A percentile compares a stretch with the other conserved stretches of the same genome.
Conservation (phyloP, 2,888 invertebrate genomes). For the Archips crataeganus region DNA sequence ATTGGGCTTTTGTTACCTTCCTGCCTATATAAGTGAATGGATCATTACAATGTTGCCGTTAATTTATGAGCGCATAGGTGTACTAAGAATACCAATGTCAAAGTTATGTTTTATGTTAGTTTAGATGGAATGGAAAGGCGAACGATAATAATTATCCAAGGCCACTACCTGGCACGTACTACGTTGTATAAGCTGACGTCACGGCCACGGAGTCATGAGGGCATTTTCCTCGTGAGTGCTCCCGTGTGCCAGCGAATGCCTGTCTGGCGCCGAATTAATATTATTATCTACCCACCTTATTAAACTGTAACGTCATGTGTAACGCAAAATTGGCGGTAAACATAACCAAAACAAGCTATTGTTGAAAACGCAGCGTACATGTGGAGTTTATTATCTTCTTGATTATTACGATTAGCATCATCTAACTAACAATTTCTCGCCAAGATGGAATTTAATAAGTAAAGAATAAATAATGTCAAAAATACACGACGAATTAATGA, state of each 20-base stretch:
- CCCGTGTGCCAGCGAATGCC: slow-evolving; percentile 10
- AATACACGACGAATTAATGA: neutral
- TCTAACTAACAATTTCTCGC: neutral
- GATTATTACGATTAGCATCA: slow-evolving; percentile 6
- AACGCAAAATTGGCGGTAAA: slow-evolving; percentile 1
- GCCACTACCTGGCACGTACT: slow-evolving; percentile 4
- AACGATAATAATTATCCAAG: slow-evolving; percentile 26
- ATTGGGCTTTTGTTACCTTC: neutral
- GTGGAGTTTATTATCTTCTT: neutral
- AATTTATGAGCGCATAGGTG: neutral
- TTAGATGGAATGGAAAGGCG: slow-evolving; percentile 19
- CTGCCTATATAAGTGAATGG: neutral
- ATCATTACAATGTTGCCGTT: neutral
- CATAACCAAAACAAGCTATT: neutral
- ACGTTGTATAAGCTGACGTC: slow-evolving; percentile 14
- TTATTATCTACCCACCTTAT: slow-evolving; percentile 10
- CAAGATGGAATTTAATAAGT: slow-evolving; percentile 20
- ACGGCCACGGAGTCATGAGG: slow-evolving; percentile 14
- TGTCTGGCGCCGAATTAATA: slow-evolving; percentile 4
- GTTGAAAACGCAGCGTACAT: neutral
- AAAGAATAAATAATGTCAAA: neutral
- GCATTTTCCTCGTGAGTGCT: slow-evolving; percentile 18
- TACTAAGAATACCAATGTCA: neutral
- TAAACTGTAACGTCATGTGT: slow-evolving; percentile 11
- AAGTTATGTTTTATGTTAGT: slow-evolving; percentile 8